These are phyloP conservation scores for Sebastes matsubarae DNA, from an alignment of 2,797 vertebrate genomes.

Conservation along the genomic window DNA sequence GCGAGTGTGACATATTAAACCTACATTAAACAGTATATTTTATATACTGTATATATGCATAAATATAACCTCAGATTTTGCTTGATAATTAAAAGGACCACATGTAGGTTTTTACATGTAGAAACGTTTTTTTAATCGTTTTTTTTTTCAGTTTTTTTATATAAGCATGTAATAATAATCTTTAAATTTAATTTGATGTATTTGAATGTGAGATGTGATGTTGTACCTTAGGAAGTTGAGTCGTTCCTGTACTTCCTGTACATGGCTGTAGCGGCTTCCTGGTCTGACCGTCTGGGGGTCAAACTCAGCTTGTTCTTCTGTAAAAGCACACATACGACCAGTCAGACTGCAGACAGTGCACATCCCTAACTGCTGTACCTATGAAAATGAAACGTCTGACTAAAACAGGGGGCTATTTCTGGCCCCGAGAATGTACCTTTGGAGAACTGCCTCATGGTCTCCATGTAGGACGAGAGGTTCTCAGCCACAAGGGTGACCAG, in stretches of 20 bases:
- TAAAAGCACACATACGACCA: conserved; percentile 24
- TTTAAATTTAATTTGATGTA: neutral
- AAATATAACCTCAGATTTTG: neutral
- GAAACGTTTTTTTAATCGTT: neutral
- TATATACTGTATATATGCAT: neutral
- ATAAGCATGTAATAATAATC: neutral
- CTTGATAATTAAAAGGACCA: neutral
- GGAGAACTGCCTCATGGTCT: conserved; percentile 97
- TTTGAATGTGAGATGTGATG: neutral
- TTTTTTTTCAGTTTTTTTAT: too few relatives aligned
- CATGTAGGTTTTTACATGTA: neutral
- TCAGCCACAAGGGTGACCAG: conserved; percentile 98
- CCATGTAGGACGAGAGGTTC: conserved; percentile 99
- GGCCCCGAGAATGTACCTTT: conserved; percentile 86
- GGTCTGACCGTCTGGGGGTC: conserved; percentile 98
- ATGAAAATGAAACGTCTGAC: neutral
- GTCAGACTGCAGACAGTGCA: neutral
- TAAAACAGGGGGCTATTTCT: neutral
- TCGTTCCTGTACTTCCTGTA: conserved; percentile 98
- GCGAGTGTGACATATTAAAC: neutral
- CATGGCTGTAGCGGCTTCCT: conserved; percentile 97
- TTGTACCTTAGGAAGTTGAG: conserved; percentile 96
- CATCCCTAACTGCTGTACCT: neutral
- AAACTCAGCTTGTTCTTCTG: conserved; percentile 95
- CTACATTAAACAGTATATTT: neutral